Conservation (phyloP, 2,888 invertebrate species). For the Zygogramma bicolorata region DNA sequence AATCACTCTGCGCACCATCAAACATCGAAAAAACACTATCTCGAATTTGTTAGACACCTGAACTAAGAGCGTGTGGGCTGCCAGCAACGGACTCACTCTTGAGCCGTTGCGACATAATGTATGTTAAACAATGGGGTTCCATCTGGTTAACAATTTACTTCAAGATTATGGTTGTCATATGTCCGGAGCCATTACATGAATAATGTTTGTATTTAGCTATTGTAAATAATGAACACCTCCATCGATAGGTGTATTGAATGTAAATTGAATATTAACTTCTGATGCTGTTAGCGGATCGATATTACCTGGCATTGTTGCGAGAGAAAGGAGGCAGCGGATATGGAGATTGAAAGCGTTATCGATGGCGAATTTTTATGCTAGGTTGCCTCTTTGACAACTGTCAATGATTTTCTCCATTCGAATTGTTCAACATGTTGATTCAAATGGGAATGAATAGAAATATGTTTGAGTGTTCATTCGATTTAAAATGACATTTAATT, state of each 20-base stretch:
- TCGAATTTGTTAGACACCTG: constrained; percentile 15
- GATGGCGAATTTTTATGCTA: not conserved
- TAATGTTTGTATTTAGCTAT: constrained; percentile 32
- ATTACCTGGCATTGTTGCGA: not conserved
- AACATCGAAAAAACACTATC: not conserved
- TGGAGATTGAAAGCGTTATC: not conserved
- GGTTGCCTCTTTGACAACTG: not conserved
- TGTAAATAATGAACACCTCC: constrained; percentile 30
- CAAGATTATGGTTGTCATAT: constrained; percentile 42
- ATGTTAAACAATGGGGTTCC: constrained; percentile 45
- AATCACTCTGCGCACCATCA: not conserved
- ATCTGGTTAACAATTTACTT: constrained; percentile 44
- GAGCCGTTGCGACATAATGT: constrained; percentile 39
- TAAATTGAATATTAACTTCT: constrained; percentile 25
- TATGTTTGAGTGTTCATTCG: too few relatives aligned
- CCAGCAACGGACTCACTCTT: constrained; percentile 27
- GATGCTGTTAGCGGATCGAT: constrained; percentile 6
- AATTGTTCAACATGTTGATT: too few relatives aligned
- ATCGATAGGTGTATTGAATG: constrained; percentile 17
- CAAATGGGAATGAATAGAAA: too few relatives aligned
- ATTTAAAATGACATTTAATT: too few relatives aligned
- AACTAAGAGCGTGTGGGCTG: constrained; percentile 30
- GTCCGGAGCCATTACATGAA: constrained; percentile 30
- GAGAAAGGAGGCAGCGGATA: not conserved
- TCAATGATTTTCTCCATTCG: too few relatives aligned